Percentiles rank a stretch among this genome's conserved stretches.
These are phyloP conservation scores for Oryzias javanicus DNA, from an alignment of 2,113 vertebrate species.

Conservation along the genomic window DNA sequence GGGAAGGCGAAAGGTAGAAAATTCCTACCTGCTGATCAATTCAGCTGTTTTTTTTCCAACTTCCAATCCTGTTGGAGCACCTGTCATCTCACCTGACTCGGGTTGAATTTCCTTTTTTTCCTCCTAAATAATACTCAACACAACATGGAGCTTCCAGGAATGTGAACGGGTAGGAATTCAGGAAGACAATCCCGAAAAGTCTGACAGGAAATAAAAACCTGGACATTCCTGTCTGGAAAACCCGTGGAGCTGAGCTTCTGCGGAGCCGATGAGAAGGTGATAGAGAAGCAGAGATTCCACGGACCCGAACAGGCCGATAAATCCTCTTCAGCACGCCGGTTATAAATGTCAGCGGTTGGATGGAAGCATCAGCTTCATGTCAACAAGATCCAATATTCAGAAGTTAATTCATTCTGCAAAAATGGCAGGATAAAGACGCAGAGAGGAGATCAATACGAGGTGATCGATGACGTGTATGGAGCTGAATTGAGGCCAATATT, in stretches of 20 bases:
- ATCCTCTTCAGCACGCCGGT: constrained; percentile 34
- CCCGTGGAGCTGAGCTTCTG: constrained; percentile 6
- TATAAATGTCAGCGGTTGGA: constrained; percentile 47
- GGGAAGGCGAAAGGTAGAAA: constrained; percentile 43
- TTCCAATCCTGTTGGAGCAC: constrained; percentile 19
- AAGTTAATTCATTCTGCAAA: constrained; percentile 64
- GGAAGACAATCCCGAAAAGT: constrained; percentile 33
- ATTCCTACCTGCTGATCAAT: constrained; percentile 52
- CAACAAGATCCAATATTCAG: constrained; percentile 72
- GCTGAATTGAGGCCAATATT: too few species aligned
- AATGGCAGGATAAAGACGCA: constrained; percentile 55
- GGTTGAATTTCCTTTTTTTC: constrained; percentile 24
- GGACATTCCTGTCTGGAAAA: constrained; percentile 53
- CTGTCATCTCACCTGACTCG: constrained; percentile 13
- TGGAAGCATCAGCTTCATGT: constrained; percentile 53
- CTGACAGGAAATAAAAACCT: constrained; percentile 56
- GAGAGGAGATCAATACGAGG: constrained; percentile 49
- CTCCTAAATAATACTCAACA: constrained; percentile 12
- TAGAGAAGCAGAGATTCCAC: constrained; percentile 18
- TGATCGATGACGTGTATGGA: constrained; percentile 60
- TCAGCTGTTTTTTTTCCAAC: constrained; percentile 35
- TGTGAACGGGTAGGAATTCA: constrained; percentile 40
- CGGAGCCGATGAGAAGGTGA: constrained; percentile 6
- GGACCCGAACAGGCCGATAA: constrained; percentile 54
- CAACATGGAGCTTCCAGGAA: constrained; percentile 35